Percentiles rank a stretch among this genome's conserved stretches.
Evolutionary conservation across 1,140 invertebrate genomes (phyloP).

Genomic region (Brachionus calyciflorus): DNA sequence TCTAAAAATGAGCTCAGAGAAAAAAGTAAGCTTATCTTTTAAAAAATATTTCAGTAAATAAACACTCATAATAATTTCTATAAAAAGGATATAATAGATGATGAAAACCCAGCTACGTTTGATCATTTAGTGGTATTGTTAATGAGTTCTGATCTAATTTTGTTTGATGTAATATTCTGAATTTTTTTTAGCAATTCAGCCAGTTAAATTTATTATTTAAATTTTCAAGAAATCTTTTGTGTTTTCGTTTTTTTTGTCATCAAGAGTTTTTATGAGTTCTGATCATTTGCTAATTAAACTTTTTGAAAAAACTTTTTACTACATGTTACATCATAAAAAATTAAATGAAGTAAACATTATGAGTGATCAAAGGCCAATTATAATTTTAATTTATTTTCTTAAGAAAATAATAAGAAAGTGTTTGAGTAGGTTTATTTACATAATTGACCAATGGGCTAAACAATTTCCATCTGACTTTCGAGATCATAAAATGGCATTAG

Average conservation of each 20-base stretch:
- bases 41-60: not conserved
- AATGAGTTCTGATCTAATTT: constrained; percentile 22
- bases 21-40: not conserved
- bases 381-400: not conserved
- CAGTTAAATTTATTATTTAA: not conserved
- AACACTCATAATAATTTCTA: not conserved
- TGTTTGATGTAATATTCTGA: constrained; percentile 46
- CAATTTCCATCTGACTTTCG: constrained; percentile 43
- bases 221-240: constrained; percentile 21
- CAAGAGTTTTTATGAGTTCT: constrained; percentile 19
- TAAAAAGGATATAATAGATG: not conserved
- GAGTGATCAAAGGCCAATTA: not conserved
- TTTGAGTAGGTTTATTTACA: not conserved
- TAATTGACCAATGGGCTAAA: constrained; percentile 8
- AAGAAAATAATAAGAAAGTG: constrained; percentile 11
- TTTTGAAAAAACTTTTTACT: constrained; percentile 23
- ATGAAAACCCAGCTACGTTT: constrained; percentile 28
- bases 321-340: constrained; percentile 3
- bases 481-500: not conserved
- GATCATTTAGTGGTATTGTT: constrained; percentile 1
- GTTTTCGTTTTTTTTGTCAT: constrained; percentile 32
- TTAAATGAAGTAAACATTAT: not conserved
- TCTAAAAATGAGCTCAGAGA: no score
- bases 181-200: no score
- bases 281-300: not conserved